Base-by-base conservation (phyloP, 1,140 invertebrate genomes). In the Diploscapter pachys region DNA sequence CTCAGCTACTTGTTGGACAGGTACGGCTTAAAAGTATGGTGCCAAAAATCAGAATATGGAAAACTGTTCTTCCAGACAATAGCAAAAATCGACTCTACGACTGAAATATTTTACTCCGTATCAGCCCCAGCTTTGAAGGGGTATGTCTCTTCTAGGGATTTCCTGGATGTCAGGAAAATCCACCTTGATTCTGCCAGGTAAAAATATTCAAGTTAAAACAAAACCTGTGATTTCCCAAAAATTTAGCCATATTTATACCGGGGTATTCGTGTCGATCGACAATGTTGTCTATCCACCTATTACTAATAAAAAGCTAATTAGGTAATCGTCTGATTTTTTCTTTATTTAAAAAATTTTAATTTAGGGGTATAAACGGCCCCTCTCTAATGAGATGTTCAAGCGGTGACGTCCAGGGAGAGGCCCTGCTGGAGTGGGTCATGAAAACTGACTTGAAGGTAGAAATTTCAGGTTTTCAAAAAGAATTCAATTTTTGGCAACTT, bases 81-180 rank as follows among this genome's bases (percentile, higher is more conserved):
- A 13, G 6, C 78, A 55, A 64, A 54, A 51, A 61, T 77, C 49
- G 76, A 77, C 69, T 50, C 49, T 4, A 61, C 54, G 6, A 77
- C 76, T 4, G 75, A 73, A n/a, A 55, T 77, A 52, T 68, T 77
- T 55, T 69, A 77, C 62, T 78, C 76, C 8, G 66, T 77, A 55
- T 72, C 64, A 11, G 76, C 76, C 4, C 76, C 76, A 9, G 76
- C 76, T 6, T 62, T 78, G 65, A 61, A 67, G 31, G 76, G 76
- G 5, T 77, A 77, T 75, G 78, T 77, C 54, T 52, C 76, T 3
- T 77, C 76, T 54, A 78, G 76, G 76, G 76, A 77, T 53, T 77
- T 77, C 64, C 55, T 77, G 5, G 76, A 77, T 52, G 76, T 78
- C 54, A 48, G 76, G 4, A 56, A 70, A 54, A 31, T 78, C 11